Evolutionary conservation across 2,888 invertebrate genomes (phyloP), one percentile per base, ranked within the genome.

Genomic region (Cheilosia variabilis): DNA sequence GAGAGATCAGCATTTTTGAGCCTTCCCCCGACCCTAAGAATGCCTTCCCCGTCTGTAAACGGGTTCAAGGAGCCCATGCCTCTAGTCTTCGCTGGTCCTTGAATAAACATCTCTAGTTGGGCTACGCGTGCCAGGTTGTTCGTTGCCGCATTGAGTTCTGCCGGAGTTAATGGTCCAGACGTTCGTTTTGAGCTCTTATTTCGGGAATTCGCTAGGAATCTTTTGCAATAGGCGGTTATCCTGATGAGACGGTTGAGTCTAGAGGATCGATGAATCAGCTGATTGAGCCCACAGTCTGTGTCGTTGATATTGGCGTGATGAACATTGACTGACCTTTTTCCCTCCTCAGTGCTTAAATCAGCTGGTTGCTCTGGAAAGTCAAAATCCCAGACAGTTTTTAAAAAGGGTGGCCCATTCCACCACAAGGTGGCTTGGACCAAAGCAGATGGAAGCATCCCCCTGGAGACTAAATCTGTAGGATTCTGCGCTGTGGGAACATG

Each of bases 61-160:
- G 63, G 63, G 24, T 47, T 45, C 47, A 63, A 27, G 62, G 31
- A 45, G 17, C n/a, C 15, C 37, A 65, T 65, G 9, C 37, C 65
- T 37, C 37, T 65, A 3, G n/a, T 4, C 22, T 65, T 31, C 10
- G 13, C 4, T 19, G 7, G 4, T 2, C 31, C 27, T 17, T 62
- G n/a, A 1, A 31, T 27, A 62, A 62, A 62, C 45, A 62, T 62
- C 27, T 62, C 24, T 7, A 27, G 0, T 13, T 62, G 62, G n/a
- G 45, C 62, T 22, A 45, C 15, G 45, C 31, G 45, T 27, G 19
- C 15, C 31, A 45, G 17, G n/a, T 31, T 31, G 24, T 47, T 62
- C 10, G 5, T 17, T 2, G 45, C 62, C n/a, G 7, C 62, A 45
- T 31, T n/a, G 31, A 63, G 31, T 63, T 63, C 13, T 4, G 4